phyloP scores from a whole-genome alignment of 2,113 vertebrate genomes.

The Coreoperca whiteheadi region DNA sequence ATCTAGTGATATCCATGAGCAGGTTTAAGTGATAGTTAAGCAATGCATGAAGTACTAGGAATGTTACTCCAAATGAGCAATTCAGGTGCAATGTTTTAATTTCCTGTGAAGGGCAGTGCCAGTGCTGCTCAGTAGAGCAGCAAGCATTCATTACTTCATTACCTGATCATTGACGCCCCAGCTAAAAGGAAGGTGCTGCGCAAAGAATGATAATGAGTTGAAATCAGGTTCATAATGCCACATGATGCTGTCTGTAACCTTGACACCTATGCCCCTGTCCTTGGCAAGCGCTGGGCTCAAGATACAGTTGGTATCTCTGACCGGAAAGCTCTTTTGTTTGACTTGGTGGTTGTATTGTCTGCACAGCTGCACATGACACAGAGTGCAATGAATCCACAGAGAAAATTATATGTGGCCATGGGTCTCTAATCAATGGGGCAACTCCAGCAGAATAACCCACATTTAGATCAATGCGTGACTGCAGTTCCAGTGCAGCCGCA shows the following conservation, averaged over 20 bases:
- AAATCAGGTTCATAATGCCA: constrained; percentile 55
- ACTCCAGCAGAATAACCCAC: constrained; percentile 56
- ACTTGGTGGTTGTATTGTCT: constrained; percentile 17
- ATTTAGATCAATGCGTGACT: constrained; percentile 61
- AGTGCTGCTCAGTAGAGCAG: constrained; percentile 56
- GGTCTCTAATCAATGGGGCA: constrained; percentile 59
- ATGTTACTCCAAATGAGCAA: constrained; percentile 31
- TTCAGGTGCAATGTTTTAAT: constrained; percentile 67
- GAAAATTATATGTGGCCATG: constrained; percentile 60
- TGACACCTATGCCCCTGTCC: constrained; percentile 35
- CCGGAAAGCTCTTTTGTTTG: constrained; percentile 32
- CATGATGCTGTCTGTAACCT: constrained; percentile 30
- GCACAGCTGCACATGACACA: constrained; percentile 3
- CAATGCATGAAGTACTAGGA: constrained; percentile 24
- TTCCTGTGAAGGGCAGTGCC: constrained; percentile 72
- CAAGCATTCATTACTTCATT: constrained; percentile 69
- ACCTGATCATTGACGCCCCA: constrained; percentile 56
- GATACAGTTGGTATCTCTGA: constrained; percentile 16
- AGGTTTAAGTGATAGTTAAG: background rate
- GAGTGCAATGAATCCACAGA: constrained; percentile 29
- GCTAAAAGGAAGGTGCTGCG: constrained; percentile 11
- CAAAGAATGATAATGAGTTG: constrained; percentile 61
- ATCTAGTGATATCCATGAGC: constrained; percentile 3
- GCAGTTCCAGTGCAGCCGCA: constrained; percentile 50
- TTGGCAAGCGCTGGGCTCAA: background rate